Evolutionary conservation across 1,140 invertebrate species (phyloP).

Genomic region (Rhyzopertha dominica): DNA sequence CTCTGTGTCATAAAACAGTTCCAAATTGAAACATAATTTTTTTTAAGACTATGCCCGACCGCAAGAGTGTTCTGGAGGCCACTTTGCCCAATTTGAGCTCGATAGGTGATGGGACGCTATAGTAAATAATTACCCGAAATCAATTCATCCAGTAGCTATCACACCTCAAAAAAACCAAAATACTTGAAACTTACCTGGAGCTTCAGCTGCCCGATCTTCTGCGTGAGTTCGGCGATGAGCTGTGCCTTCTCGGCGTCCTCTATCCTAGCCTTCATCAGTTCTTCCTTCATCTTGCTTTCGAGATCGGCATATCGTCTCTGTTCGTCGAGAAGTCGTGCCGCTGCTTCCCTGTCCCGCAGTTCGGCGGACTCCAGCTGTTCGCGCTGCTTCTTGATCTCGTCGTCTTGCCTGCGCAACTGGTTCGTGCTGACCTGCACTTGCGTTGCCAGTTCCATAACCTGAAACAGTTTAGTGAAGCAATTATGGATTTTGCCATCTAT

Average conservation of each 20-base stretch:
- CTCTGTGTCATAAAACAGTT: too few relatives aligned
- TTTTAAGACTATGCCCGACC: too few relatives aligned
- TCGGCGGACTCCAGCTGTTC: constrained; percentile 70
- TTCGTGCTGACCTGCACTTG: constrained; percentile 94
- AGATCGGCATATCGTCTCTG: constrained; percentile 78
- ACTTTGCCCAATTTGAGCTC: too few relatives aligned
- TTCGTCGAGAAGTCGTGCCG: constrained; percentile 75
- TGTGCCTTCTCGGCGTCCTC: constrained; percentile 92
- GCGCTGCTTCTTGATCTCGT: constrained; percentile 79
- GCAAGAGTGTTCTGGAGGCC: too few relatives aligned
- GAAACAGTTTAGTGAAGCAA: constrained; percentile 10
- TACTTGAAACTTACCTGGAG: constrained; percentile 63
- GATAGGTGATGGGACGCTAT: too few relatives aligned
- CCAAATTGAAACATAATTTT: too few relatives aligned
- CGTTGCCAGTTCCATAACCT: constrained; percentile 97
- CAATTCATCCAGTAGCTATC: too few relatives aligned
- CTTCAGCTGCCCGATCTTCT: constrained; percentile 91
- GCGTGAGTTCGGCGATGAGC: constrained; percentile 87
- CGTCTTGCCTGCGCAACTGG: constrained; percentile 88
- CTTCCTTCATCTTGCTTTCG: constrained; percentile 89
- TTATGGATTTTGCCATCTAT: not conserved
- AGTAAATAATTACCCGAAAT: too few relatives aligned
- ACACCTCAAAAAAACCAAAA: too few relatives aligned
- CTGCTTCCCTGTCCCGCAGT: constrained; percentile 68
- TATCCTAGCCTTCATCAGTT: constrained; percentile 90